phyloP scores from a whole-genome alignment of 2,888 invertebrate genomes.

The Cacoxenus indagator region DNA sequence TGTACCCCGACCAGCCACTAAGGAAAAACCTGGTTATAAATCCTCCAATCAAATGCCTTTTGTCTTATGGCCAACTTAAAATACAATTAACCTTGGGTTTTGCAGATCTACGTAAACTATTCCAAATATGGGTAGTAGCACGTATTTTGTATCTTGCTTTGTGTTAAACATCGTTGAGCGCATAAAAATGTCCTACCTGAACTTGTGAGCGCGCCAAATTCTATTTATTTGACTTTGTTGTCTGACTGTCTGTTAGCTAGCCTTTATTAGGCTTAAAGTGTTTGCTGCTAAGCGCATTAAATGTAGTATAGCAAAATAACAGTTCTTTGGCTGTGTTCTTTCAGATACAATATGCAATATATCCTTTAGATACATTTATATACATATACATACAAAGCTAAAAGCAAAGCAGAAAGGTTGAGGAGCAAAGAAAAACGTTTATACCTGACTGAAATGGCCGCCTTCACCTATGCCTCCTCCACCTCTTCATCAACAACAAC shows the following conservation, averaged over 20 bases:
- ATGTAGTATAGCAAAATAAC: constrained; percentile 16
- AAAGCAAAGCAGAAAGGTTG: constrained; percentile 3
- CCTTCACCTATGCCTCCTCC: neutral
- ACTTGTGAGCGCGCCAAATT: neutral
- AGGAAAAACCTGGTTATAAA: constrained; percentile 40
- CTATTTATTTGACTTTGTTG: constrained; percentile 39
- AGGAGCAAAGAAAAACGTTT: neutral
- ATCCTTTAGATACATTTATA: neutral
- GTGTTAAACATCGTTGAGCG: constrained; percentile 5
- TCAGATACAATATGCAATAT: neutral
- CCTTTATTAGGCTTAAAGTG: constrained; percentile 62
- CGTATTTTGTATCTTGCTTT: neutral
- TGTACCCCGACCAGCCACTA: neutral
- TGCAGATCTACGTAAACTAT: constrained; percentile 10
- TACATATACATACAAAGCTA: constrained; percentile 15
- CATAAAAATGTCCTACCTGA: constrained; percentile 28
- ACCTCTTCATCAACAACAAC: neutral
- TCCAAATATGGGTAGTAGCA: constrained; percentile 26
- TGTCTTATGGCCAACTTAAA: constrained; percentile 34
- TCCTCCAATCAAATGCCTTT: constrained; percentile 47
- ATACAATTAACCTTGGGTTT: constrained; percentile 56
- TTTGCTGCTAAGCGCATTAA: constrained; percentile 30
- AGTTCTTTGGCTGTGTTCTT: constrained; percentile 1
- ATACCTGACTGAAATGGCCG: neutral
- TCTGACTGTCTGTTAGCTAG: too few species aligned